Conservation (phyloP, 2,888 invertebrate species). For the Phengaris alcon region DNA sequence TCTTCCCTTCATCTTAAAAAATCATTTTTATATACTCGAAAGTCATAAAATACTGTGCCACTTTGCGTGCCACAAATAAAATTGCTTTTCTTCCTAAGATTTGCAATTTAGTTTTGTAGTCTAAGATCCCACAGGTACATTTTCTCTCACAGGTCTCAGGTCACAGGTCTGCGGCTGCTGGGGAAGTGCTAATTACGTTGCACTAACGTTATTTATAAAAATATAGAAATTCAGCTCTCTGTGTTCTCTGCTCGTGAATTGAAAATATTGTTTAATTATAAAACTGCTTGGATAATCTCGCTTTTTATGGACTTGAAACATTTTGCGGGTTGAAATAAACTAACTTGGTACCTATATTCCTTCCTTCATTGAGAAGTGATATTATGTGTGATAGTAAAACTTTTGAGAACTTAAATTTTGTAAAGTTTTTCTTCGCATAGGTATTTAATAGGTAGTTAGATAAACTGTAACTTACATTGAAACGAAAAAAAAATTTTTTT, state of each 20-base stretch:
- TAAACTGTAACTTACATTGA: too few relatives aligned
- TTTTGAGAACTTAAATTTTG: too few relatives aligned
- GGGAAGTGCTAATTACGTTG: constrained; percentile 11
- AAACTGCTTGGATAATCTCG: not conserved
- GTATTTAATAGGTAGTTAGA: too few relatives aligned
- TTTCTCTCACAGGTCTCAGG: constrained; percentile 22
- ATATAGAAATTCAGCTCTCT: constrained; percentile 5
- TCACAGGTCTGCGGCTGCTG: constrained; percentile 7
- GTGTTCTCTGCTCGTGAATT: not conserved
- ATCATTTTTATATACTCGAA: too few relatives aligned
- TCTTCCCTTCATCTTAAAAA: too few relatives aligned
- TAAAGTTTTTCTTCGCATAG: too few relatives aligned
- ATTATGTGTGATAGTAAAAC: too few relatives aligned
- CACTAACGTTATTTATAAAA: constrained; percentile 3
- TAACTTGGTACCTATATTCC: too few relatives aligned
- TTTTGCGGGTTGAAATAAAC: not conserved
- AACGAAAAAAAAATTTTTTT: too few relatives aligned
- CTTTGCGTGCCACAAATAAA: too few relatives aligned
- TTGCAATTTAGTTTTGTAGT: not conserved
- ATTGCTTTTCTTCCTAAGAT: not conserved
- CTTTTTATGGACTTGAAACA: not conserved
- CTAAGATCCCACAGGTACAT: not conserved
- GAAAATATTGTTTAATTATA: not conserved
- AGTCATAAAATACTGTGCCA: too few relatives aligned
- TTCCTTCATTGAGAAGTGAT: too few relatives aligned